phyloP scores from a whole-genome alignment of 2,888 invertebrate genomes.

The Folsomia manolachei region DNA sequence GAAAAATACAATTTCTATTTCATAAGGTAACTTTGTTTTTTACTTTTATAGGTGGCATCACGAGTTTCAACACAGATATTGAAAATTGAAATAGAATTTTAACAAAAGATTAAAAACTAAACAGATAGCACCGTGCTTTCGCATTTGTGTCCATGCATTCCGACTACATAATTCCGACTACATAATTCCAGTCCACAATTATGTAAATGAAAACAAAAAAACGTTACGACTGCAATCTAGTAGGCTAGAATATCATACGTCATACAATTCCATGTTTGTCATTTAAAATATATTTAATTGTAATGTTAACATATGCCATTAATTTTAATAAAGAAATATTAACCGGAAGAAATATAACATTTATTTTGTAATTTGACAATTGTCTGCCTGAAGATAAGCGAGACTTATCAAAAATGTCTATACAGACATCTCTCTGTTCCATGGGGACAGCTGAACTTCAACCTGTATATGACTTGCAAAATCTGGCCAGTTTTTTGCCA shows the following conservation, averaged over 20 bases:
- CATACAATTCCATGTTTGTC: too few species aligned
- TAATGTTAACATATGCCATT: not conserved
- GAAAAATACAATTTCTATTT: too few species aligned
- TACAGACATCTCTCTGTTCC: too few species aligned
- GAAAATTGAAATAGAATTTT: constrained; percentile 6
- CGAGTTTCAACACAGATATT: constrained; percentile 92
- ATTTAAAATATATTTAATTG: not conserved
- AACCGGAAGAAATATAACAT: not conserved
- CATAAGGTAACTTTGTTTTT: too few species aligned
- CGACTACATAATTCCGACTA: not conserved
- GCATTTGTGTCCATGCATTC: not conserved
- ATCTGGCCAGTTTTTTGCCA: too few species aligned
- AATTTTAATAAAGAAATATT: not conserved
- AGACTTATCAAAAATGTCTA: too few species aligned
- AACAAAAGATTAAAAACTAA: not conserved
- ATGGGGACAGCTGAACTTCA: too few species aligned
- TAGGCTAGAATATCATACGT: not conserved
- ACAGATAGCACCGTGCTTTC: not conserved
- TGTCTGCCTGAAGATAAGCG: too few species aligned
- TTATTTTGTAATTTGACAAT: not conserved
- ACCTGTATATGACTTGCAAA: too few species aligned
- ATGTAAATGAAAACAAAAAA: not conserved
- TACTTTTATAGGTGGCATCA: constrained; percentile 97
- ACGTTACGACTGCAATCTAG: not conserved
- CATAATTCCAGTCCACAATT: not conserved